phyloP scores from a whole-genome alignment of 2,797 vertebrate genomes.

The Melanotaenia pygmaea region DNA sequence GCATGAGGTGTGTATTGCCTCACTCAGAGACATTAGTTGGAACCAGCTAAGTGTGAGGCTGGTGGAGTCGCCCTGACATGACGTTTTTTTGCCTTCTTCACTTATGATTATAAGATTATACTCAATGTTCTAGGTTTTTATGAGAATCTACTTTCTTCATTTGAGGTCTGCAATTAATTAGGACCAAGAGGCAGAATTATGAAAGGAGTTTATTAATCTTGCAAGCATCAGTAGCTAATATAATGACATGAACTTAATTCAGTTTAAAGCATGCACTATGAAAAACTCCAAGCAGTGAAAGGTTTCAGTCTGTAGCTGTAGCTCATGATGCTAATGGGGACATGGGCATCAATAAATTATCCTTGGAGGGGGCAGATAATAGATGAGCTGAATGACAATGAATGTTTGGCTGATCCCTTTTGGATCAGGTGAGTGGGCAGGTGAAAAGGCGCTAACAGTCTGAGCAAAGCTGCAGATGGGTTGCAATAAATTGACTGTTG shows the following conservation, averaged over 20 bases:
- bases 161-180: not conserved
- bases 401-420: conserved; percentile 37
- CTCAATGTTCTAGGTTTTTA: not conserved
- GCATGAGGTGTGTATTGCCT: conserved; percentile 60
- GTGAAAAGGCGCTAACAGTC: conserved; percentile 49
- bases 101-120: not conserved
- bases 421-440: conserved; percentile 46
- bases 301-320: conserved; percentile 24
- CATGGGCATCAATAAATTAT: conserved; percentile 53
- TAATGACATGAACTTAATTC: conserved; percentile 37
- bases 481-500: conserved; percentile 40
- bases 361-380: conserved; percentile 25
- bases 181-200: conserved; percentile 49
- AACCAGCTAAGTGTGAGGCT: conserved; percentile 44
- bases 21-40: conserved; percentile 69
- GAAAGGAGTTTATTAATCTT: conserved; percentile 21
- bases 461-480: conserved; percentile 18
- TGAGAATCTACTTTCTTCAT: not conserved
- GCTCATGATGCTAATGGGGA: conserved; percentile 32
- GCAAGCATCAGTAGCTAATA: conserved; percentile 16
- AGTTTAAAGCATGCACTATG: conserved; percentile 23
- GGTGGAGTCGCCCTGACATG: conserved; percentile 52
- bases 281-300: conserved; percentile 11
- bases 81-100: conserved; percentile 8
- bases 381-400: conserved; percentile 57